Evolutionary conservation across 2,888 invertebrate species (phyloP).

Genomic region (Seira sanloemensis): DNA sequence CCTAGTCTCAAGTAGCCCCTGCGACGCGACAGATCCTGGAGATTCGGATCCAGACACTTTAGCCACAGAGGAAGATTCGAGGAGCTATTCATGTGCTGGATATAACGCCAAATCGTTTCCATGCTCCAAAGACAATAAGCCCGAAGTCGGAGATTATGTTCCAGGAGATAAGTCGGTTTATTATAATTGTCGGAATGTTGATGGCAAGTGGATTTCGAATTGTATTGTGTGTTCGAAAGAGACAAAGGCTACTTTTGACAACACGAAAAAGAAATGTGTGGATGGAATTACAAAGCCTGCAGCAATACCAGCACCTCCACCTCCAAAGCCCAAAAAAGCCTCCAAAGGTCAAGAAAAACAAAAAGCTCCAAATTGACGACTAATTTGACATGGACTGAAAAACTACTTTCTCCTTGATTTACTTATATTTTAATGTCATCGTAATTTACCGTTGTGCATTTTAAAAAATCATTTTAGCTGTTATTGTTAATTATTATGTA

Average conservation of each 20-base stretch:
- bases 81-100: slow-evolving; percentile 6
- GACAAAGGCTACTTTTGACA: not conserved
- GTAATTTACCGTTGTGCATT: too few species aligned
- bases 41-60: not conserved
- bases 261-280: not conserved
- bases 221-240: not conserved
- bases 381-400: too few species aligned
- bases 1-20: not conserved
- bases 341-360: too few species aligned
- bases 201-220: not conserved
- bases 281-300: too few species aligned
- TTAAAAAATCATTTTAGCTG: too few species aligned
- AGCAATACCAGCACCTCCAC: too few species aligned
- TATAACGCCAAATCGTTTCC: not conserved
- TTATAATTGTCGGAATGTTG: not conserved
- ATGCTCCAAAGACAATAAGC: not conserved
- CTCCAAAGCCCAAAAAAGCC: too few species aligned
- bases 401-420: too few species aligned
- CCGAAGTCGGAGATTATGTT: not conserved
- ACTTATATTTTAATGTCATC: too few species aligned
- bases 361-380: too few species aligned
- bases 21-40: not conserved
- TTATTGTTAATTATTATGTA: too few species aligned
- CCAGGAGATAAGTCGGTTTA: slow-evolving; percentile 6
- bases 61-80: not conserved